phyloP scores from a whole-genome alignment of 2,888 invertebrate genomes.

The Terebella lapidaria region DNA sequence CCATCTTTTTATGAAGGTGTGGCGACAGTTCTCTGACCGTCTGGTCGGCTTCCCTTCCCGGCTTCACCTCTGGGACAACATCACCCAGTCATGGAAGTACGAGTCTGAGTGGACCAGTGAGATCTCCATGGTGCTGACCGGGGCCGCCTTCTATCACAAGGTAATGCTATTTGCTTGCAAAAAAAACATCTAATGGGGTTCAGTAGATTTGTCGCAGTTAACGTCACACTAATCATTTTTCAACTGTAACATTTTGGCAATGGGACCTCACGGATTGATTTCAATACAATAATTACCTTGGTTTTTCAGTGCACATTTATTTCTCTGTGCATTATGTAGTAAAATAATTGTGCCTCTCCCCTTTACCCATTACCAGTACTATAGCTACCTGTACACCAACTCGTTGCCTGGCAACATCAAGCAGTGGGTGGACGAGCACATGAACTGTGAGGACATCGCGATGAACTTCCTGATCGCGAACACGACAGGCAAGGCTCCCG shows the following conservation, averaged over 20 bases:
- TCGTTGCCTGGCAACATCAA: slow-evolving; percentile 79
- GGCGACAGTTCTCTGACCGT: slow-evolving; percentile 93
- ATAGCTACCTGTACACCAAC: slow-evolving; percentile 89
- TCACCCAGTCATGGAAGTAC: slow-evolving; percentile 79
- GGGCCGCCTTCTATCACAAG: slow-evolving; percentile 95
- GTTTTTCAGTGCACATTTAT: background rate
- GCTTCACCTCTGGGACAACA: slow-evolving; percentile 89
- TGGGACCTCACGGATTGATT: too few species aligned
- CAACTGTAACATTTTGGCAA: too few species aligned
- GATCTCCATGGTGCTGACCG: slow-evolving; percentile 87
- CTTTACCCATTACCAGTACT: slow-evolving; percentile 70
- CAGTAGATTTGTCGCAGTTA: too few species aligned
- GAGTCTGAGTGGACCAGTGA: slow-evolving; percentile 97
- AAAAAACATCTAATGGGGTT: too few species aligned
- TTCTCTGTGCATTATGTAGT: too few species aligned
- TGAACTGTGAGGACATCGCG: slow-evolving; percentile 97
- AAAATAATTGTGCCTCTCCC: too few species aligned
- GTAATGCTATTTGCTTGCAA: too few species aligned
- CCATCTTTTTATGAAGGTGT: too few species aligned
- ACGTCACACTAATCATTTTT: too few species aligned
- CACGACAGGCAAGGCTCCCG: slow-evolving; percentile 86
- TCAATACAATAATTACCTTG: background rate
- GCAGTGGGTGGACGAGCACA: slow-evolving; percentile 86
- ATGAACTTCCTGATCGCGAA: slow-evolving; percentile 97
- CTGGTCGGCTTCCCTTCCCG: slow-evolving; percentile 95